Evolutionary conservation across 2,888 invertebrate genomes (phyloP).

Genomic region (Tiliacea citrago): DNA sequence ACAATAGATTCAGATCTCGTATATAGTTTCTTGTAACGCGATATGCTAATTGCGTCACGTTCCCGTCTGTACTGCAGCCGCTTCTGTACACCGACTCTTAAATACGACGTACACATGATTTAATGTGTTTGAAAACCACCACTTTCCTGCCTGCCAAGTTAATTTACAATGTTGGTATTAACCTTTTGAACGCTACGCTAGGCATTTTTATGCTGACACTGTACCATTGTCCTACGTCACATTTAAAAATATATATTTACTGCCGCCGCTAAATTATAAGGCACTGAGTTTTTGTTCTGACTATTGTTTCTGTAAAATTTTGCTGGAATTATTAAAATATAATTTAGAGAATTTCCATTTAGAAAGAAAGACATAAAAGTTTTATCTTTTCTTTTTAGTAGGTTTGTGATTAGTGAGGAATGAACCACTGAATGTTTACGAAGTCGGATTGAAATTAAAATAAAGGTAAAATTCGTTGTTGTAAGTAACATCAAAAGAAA

Average conservation of each 20-base stretch:
- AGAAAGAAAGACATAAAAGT: constrained; percentile 29
- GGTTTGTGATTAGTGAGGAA: constrained; percentile 34
- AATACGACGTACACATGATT: constrained; percentile 51
- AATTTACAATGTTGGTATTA: constrained; percentile 54
- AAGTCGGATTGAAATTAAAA: constrained; percentile 36
- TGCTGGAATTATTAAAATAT: constrained; percentile 24
- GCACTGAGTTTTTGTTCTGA: constrained; percentile 24
- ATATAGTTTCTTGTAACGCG: constrained; percentile 70
- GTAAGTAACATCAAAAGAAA: constrained; percentile 11
- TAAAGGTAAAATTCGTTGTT: constrained; percentile 35
- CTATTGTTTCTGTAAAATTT: constrained; percentile 36
- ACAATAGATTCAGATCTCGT: constrained; percentile 69
- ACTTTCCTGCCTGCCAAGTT: constrained; percentile 43
- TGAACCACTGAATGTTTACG: constrained; percentile 35
- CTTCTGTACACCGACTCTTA: constrained; percentile 53
- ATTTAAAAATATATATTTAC: constrained; percentile 44
- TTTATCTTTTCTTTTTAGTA: constrained; percentile 34
- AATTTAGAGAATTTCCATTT: constrained; percentile 44
- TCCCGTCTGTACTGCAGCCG: constrained; percentile 66
- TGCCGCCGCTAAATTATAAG: constrained; percentile 32
- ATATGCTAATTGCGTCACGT: constrained; percentile 77
- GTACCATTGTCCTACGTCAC: constrained; percentile 46
- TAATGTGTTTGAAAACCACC: constrained; percentile 52
- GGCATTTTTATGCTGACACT: constrained; percentile 49
- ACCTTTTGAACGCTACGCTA: constrained; percentile 42